phyloP scores from a whole-genome alignment of 2,113 vertebrate species.

The Grallaria varia region DNA sequence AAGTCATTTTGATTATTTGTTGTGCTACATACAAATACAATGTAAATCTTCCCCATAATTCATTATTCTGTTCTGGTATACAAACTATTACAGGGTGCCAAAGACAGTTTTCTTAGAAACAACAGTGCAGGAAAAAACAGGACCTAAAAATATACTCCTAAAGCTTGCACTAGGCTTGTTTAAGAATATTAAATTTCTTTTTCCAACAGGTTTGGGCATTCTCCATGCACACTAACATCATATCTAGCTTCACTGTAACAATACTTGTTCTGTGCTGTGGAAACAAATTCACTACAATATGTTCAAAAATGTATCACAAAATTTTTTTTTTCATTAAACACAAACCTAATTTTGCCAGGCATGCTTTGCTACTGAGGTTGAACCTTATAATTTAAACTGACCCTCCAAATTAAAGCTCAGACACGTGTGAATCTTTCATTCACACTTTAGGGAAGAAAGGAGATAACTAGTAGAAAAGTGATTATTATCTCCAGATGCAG shows the following conservation, averaged over 20 bases:
- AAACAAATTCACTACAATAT: neutral
- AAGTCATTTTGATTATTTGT: constrained; percentile 1
- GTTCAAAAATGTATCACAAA: neutral
- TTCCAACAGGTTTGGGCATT: neutral
- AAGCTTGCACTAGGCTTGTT: neutral
- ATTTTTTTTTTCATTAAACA: neutral
- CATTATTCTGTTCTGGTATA: neutral
- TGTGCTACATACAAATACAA: neutral
- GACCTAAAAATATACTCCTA: neutral
- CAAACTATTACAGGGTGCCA: neutral
- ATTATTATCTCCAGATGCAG: neutral
- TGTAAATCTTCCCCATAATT: neutral
- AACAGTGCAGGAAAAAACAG: neutral
- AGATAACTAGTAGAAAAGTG: neutral
- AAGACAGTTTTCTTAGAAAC: neutral
- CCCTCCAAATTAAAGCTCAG: neutral
- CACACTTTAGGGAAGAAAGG: neutral
- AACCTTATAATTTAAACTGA: neutral
- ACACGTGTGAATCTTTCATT: neutral
- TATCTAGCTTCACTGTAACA: neutral
- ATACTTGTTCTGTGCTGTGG: neutral
- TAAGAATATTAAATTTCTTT: neutral
- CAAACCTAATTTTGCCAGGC: neutral
- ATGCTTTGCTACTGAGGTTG: neutral
- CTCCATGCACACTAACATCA: neutral